Base-by-base conservation (phyloP, 2,888 invertebrate species). In the Emmelina monodactyla region DNA sequence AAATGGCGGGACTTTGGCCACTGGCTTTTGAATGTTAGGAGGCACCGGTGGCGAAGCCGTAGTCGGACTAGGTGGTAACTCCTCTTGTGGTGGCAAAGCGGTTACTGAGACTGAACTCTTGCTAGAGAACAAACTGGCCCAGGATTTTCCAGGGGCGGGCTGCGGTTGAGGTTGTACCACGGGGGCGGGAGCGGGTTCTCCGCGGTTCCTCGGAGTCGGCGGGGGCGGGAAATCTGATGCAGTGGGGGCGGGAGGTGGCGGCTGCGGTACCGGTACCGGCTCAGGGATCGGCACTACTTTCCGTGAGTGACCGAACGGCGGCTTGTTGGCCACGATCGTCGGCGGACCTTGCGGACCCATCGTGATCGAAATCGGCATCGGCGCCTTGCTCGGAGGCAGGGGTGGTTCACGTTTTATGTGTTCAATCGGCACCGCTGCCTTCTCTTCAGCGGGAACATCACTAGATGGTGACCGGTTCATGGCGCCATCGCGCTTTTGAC, bases 61-160 rank as follows among this genome's bases (percentile, higher is more conserved):
- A 0, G 67, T 62, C 1, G 81, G 72, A 34, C 62, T 68, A 0
- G 62, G 36, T 0, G 67, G 70, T 39, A 75, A 75, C 22, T 76
- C 72, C 0, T 51, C 39, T 5, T 58, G 45, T 3, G 49, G 44
- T 2, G 53, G 47, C 0, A 53, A 40, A 2, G 55, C 43, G 2
- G 49, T 37, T 2, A 49, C 37, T 14, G 56, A 47, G 14, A 45
- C 50, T 13, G 60, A 48, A 1, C 58, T 34, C 46, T 75, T 75
- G 38, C 51, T 80, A 2, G 75, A 82, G 59, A 88, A 88, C 11
- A 88, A 55, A 59, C 88, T 87, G 1, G 88, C 87, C 88, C 88
- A 88, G 0, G 88, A 85, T 33, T 84, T 78, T 40, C 81, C 69
- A 12, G 79, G 58, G 0, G 76, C 72, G 1, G 76, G 71, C 40